A percentile compares a stretch with the other conserved stretches of the same genome.
phyloP scores from a whole-genome alignment of 2,113 vertebrate species.

The Ardeotis arabs region DNA sequence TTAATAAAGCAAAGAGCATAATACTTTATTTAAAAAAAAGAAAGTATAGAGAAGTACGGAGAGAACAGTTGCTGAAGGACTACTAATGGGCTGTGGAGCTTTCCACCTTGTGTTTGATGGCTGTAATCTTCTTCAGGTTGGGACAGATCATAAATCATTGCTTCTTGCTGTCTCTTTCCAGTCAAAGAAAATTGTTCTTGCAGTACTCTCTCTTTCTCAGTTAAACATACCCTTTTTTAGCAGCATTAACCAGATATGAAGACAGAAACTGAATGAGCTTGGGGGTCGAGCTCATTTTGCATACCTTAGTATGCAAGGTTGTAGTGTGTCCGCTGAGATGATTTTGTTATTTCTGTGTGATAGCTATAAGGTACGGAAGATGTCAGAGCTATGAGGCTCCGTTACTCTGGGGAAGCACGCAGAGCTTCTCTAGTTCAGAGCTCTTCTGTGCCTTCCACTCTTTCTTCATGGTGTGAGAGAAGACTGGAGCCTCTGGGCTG shows the following conservation, averaged over 20 bases:
- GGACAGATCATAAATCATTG: not conserved
- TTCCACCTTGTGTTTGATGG: not conserved
- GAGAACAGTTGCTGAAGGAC: not conserved
- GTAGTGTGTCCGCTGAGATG: not conserved
- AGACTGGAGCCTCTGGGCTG: not conserved
- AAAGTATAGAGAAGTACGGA: too few relatives aligned
- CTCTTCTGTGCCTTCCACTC: not conserved
- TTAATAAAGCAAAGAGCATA: not conserved
- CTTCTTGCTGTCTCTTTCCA: not conserved
- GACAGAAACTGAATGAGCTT: not conserved
- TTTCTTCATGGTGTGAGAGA: rapidly evolving
- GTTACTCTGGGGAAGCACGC: rapidly evolving
- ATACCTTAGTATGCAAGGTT: not conserved
- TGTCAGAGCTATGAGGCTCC: not conserved
- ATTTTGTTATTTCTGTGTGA: not conserved
- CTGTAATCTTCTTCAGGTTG: not conserved
- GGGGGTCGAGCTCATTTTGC: not conserved
- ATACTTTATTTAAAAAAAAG: not conserved
- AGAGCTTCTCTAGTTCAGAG: not conserved
- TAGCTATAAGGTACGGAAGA: not conserved
- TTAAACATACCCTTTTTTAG: not conserved
- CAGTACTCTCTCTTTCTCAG: not conserved
- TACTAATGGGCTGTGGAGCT: not conserved
- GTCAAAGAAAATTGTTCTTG: not conserved
- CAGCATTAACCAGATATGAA: not conserved